Evolutionary conservation across 2,113 vertebrate species (phyloP), one percentile per base, ranked within the genome.

Genomic region (Silurus asotus): DNA sequence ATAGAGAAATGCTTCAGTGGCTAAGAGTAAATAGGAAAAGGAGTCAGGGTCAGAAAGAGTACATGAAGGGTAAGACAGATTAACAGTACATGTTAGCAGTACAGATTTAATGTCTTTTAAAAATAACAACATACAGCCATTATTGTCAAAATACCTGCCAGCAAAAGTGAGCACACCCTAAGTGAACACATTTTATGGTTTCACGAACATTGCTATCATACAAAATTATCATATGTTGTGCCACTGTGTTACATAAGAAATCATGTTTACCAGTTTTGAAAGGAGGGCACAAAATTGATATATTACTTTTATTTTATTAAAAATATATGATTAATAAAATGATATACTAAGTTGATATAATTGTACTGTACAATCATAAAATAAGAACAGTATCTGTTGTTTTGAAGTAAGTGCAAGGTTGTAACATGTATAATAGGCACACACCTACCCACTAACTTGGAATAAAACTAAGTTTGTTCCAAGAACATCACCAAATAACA

Each of bases 231-330:
- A 37, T 82, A 23, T 25, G 20, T 28, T 86, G 69, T 58, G 49
- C 10, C 15, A 48, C 84, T 25, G 14, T 58, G 75, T 84, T 84
- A 65, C 56, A 23, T 58, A 86, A 86, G 64, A 1, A n/a, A 65
- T 48, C 69, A 15, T 61, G 48, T 81, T 49, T 23, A 59, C n/a
- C 65, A 81, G 14, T 69, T 53, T 75, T 49, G 48, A 15, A 76
- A 48, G 9, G 11, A 14, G 4, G 37, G 10, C 58, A 76, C 83
- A 53, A 37, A 37, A 37, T 37, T 37, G 37, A 37, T 37, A 2
- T 37, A 37, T 37, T 37, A 37, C 37, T 37, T 37, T 58, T 79
- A 15, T 78, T 56, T 78, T 78, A 15, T 25, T 76, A 37, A n/a
- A 1, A 75, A 9, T n/a, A 49, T 51, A 53, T 75, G 9, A n/a